Evolutionary conservation across 2,888 invertebrate species (phyloP), one percentile per base, ranked within the genome.

Genomic region (Trileptium ribeirensis): DNA sequence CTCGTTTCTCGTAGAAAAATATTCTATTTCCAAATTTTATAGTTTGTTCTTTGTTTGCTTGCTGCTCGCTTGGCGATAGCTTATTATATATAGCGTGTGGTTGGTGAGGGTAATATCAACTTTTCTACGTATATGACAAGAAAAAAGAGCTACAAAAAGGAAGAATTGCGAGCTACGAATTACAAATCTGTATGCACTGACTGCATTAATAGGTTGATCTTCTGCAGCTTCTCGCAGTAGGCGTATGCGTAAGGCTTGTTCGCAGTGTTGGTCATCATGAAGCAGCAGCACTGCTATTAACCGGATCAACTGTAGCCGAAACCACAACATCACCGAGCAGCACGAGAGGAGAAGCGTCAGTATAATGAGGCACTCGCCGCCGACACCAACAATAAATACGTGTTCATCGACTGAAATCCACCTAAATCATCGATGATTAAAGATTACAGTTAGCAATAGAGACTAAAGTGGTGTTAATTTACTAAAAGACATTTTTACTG

Each of bases 301-400:
- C 19, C 39, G 8, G 0, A 34, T 51, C 40, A 33, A 37, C 78
- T 8, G 31, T 15, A 75, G 85, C 82, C 1, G 88, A 88, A 0
- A 89, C 87, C 3, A 89, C 88, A 15, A 89, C 86, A 81, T 89
- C 89, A 19, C 89, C 86, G 24, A 85, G 82, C 40, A 85, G 92
- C 36, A 97, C 96, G 89, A 97, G 97, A 85, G 93, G 93, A 85
- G 93, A 92, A 89, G 94, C 95, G 89, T 98, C 97, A 0, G 96
- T 95, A 89, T 94, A 97, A 90, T 98, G 95, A 0, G 98, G 97
- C 70, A 99, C 96, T 0, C 98, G 15, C 98, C 98, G 1, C 95
- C 97, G 1, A 96, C 95, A 37, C 98, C 98, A 64, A 98, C 95
- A 83, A 99, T 90, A 87, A 99, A 94, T 33, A 99, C 97, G 89